phyloP scores from a whole-genome alignment of 2,797 vertebrate species.

The Cuniculus paca region DNA sequence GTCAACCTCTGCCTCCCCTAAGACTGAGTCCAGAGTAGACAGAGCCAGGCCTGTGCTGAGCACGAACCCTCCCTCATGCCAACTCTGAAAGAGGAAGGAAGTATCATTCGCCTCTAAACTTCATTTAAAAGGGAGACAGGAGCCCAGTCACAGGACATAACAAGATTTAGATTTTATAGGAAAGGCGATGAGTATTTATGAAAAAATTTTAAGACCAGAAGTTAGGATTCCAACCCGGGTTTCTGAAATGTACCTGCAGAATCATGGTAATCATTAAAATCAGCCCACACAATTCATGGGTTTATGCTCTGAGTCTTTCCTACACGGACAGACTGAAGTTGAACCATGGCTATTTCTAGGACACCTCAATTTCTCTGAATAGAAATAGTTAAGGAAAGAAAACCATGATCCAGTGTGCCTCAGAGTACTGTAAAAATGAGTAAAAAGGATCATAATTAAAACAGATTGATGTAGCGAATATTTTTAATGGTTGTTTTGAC shows the following conservation, averaged over 20 bases:
- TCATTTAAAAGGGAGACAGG: neutral
- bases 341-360: neutral
- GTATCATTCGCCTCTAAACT: neutral
- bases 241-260: neutral
- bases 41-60: neutral
- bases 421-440: neutral
- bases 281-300: neutral
- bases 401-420: neutral
- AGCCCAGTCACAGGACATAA: neutral
- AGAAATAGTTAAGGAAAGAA: conserved; percentile 20
- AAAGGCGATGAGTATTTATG: neutral
- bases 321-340: neutral
- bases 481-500: neutral
- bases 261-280: neutral
- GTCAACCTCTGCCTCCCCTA: neutral
- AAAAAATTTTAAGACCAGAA: neutral
- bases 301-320: neutral
- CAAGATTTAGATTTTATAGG: neutral
- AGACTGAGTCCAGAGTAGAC: neutral
- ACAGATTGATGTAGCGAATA: neutral
- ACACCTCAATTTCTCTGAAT: neutral
- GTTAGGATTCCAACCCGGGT: neutral
- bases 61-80: neutral
- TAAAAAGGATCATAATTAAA: neutral
- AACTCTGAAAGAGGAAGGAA: neutral